Evolutionary conservation across 2,113 vertebrate species (phyloP), one percentile per base, ranked within the genome.

Genomic region (Tursiops truncatus): DNA sequence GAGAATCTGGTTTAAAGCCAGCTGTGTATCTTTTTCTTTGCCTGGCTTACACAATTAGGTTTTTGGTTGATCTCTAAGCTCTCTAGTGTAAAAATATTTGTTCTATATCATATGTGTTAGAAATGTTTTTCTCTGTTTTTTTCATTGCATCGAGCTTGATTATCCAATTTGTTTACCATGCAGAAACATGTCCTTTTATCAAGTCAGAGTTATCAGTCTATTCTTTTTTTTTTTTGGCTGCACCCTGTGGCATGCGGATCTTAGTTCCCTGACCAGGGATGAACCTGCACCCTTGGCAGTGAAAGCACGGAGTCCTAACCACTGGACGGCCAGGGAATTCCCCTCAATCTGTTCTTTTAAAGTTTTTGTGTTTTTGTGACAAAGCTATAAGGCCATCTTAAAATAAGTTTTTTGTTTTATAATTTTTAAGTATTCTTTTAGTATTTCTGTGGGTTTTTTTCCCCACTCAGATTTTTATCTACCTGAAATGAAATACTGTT

Each of bases 1-100:
- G 71, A 95, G 94, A 77, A 91, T 6, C 18, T 88, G 87, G 21
- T 65, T 82, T 96, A 89, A 89, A 95, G 83, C 31, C 47, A 28
- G 71, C 17, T 91, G 25, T 86, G 38, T 58, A 38, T 71, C 77
- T 96, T 94, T 65, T 60, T 60, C 38, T 87, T 94, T 91, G 68
- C 36, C 10, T 93, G 38, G 12, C 5, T 91, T 91, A 36, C 36
- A 41, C 33, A 50, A 20, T 26, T 91, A 70, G 14, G 10, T 65
- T 85, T 93, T 73, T 90, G 7, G 62, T 87, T 82, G 20, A 60
- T 81, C 44, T 91, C 60, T 86, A 67, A 89, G 65, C 65, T 12
- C 23, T 86, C 47, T 67, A 25, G 7, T 94, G 93, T 83, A 12
- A 53, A 89, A 76, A 82, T 10, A 44, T 73, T 62, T 53, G 33